phyloP scores from a whole-genome alignment of 2,113 vertebrate species.

The Aegithalos caudatus region DNA sequence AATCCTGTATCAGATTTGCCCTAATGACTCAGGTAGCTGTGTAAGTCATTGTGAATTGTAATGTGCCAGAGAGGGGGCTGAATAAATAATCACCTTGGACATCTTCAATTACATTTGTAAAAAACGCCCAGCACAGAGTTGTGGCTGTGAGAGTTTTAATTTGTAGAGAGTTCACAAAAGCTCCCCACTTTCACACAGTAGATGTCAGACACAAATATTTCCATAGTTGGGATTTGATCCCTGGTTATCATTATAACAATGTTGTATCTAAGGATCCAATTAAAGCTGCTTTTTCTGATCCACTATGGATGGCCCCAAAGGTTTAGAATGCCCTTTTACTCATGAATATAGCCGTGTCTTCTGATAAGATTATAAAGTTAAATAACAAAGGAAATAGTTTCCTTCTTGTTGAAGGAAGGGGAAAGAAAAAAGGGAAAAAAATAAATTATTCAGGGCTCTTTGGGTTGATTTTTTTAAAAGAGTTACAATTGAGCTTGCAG shows the following conservation, averaged over 20 bases:
- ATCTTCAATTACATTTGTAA: background rate
- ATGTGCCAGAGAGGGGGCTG: background rate
- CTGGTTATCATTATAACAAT: background rate
- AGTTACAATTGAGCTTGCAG: background rate
- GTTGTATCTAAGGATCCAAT: background rate
- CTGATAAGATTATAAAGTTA: background rate
- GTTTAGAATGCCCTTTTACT: background rate
- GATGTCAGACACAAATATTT: background rate
- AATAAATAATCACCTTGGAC: constrained; percentile 2
- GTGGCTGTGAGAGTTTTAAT: background rate
- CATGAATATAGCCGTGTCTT: background rate
- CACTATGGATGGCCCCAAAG: background rate
- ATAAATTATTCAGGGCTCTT: too few species aligned
- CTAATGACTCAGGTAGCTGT: background rate
- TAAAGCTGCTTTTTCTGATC: background rate
- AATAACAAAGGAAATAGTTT: background rate
- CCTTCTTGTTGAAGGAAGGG: background rate
- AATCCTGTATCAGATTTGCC: background rate
- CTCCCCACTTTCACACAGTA: background rate
- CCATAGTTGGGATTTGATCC: background rate
- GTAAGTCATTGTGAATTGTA: background rate
- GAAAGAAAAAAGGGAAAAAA: background rate
- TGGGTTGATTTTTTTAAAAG: background rate
- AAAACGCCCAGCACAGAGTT: background rate
- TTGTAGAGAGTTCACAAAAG: background rate